A percentile compares a stretch with the other conserved stretches of the same genome.
Evolutionary conservation across 1,140 invertebrate species (phyloP).

Genomic region (Eurosta solidaginis): DNA sequence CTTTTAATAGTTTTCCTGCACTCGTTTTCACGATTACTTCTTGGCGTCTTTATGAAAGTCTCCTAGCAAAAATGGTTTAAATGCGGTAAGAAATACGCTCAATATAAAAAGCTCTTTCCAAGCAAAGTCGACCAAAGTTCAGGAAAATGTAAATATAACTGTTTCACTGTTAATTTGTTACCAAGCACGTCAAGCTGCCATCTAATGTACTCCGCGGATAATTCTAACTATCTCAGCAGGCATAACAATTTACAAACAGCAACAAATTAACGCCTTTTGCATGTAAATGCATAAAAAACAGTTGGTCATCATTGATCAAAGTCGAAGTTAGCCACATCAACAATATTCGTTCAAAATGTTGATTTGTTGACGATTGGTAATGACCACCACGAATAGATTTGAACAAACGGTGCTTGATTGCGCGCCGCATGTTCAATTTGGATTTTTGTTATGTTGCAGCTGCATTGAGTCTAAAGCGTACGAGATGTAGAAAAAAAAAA

Average conservation of each 20-base stretch:
- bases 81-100: no score
- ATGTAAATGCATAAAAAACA: neutral
- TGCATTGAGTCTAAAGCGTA: neutral
- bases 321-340: neutral
- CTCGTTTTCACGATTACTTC: no score
- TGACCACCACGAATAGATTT: constrained; percentile 20
- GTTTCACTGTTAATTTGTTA: no score
- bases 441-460: neutral
- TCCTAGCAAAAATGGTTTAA: no score
- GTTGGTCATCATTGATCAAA: neutral
- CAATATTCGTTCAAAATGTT: neutral
- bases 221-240: neutral
- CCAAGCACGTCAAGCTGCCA: no score
- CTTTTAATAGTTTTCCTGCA: no score
- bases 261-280: constrained; percentile 9
- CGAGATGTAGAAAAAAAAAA: no score
- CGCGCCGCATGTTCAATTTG: neutral
- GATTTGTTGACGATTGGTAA: neutral
- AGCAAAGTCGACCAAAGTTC: no score
- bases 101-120: no score
- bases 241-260: neutral
- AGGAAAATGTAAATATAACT: no score
- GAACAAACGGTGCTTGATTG: neutral
- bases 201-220: neutral
- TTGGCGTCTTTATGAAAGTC: no score